Evolutionary conservation across 2,797 vertebrate genomes (phyloP).

Genomic region (Scyliorhinus canicula): DNA sequence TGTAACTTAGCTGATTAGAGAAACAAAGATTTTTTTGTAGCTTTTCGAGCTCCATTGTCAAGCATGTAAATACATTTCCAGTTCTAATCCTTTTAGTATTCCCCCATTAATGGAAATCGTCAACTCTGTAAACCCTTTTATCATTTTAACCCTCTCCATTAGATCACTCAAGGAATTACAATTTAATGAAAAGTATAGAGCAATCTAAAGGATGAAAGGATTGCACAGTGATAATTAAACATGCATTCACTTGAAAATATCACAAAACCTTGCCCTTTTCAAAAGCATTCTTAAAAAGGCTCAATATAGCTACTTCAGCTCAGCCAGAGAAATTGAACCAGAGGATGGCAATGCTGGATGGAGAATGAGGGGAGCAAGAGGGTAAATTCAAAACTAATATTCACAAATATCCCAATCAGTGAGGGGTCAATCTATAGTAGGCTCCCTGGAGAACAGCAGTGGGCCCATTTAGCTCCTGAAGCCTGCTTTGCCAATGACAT

Average conservation of each 20-base stretch:
- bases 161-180: neutral
- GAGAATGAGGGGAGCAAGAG: too few species aligned
- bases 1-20: neutral
- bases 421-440: too few species aligned
- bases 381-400: neutral
- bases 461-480: too few species aligned
- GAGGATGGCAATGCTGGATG: too few species aligned
- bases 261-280: too few species aligned
- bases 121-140: neutral
- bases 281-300: neutral
- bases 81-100: neutral
- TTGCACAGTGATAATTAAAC: neutral
- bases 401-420: too few species aligned
- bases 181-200: too few species aligned
- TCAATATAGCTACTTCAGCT: neutral
- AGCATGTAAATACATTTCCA: neutral
- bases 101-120: neutral
- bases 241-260: neutral
- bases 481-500: too few species aligned
- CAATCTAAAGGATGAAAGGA: neutral
- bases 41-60: neutral
- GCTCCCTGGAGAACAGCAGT: too few species aligned
- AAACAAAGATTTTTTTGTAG: neutral
- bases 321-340: neutral
- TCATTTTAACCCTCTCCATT: neutral